A percentile compares a stretch with the other conserved stretches of the same genome.
Conservation (phyloP, 2,797 vertebrate genomes). For the Amphiprion clarkii region DNA sequence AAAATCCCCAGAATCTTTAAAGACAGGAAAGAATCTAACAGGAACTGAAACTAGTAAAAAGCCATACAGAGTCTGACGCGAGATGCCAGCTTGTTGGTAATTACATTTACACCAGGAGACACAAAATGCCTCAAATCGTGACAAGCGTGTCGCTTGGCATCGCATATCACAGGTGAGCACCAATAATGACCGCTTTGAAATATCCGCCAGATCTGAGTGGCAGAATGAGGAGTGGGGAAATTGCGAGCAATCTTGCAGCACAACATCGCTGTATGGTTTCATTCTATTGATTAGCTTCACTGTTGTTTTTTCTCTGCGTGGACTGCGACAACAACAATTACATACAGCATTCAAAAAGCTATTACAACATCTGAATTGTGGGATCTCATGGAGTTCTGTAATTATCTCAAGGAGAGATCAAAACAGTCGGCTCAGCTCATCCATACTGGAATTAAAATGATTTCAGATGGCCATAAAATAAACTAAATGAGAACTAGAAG, state of each 20-base stretch:
- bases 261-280: slow-evolving; percentile 55
- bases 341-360: background rate
- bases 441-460: slow-evolving; percentile 25
- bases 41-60: background rate
- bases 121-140: background rate
- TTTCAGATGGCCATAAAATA: background rate
- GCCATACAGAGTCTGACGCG: slow-evolving; percentile 3
- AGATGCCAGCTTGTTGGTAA: background rate
- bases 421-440: slow-evolving; percentile 22
- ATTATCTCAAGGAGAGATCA: slow-evolving; percentile 38
- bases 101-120: slow-evolving; percentile 16
- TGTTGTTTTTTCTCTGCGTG: slow-evolving; percentile 19
- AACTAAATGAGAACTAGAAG: background rate
- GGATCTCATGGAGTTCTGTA: slow-evolving; percentile 22
- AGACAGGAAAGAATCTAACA: slow-evolving; percentile 19
- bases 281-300: slow-evolving; percentile 63
- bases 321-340: slow-evolving; percentile 20
- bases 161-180: background rate
- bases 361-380: slow-evolving; percentile 17
- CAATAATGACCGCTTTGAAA: slow-evolving; percentile 23
- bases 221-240: slow-evolving; percentile 32
- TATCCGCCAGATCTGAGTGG: slow-evolving; percentile 18
- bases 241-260: slow-evolving; percentile 47
- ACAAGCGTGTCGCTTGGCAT: background rate
- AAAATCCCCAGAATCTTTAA: slow-evolving; percentile 28